phyloP scores from a whole-genome alignment of 92 coral and sea anemone species.

The Phenganax marumi region DNA sequence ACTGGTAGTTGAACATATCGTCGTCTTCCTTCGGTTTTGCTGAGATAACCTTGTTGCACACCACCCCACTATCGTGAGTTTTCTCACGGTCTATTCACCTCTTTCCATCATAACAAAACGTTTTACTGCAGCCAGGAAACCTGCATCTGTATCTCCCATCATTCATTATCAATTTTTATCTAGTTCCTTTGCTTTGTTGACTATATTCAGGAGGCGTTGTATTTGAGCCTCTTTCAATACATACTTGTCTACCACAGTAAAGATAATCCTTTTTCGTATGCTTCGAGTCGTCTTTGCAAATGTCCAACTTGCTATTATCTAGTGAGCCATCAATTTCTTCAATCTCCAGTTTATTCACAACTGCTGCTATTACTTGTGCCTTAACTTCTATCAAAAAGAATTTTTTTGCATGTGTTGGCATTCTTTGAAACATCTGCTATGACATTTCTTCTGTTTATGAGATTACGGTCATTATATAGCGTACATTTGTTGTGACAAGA shows the following conservation, averaged over 20 bases:
- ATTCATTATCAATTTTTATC: not conserved
- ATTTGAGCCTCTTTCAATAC: no score
- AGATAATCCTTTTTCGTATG: not conserved
- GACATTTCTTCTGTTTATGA: not conserved
- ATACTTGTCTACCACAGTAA: not conserved
- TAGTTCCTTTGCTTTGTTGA: not conserved
- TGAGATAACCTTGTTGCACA: not conserved
- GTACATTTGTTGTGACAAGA: not conserved
- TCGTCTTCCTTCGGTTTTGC: not conserved
- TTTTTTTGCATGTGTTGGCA: not conserved
- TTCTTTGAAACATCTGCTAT: not conserved
- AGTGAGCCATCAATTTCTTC: not conserved
- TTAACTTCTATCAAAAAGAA: conserved; percentile 2
- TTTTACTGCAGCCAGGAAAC: not conserved
- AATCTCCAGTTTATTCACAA: not conserved
- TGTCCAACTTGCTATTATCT: not conserved
- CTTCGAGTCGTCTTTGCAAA: not conserved
- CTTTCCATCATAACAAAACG: conserved; percentile 25
- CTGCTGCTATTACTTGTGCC: not conserved
- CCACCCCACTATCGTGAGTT: not conserved
- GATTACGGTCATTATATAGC: not conserved
- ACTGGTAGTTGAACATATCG: conserved; percentile 5
- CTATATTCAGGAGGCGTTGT: not conserved
- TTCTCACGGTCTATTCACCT: conserved; percentile 5
- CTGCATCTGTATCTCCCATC: conserved; percentile 9